These are phyloP conservation scores for Teleogryllus oceanicus DNA, from an alignment of 2,888 invertebrate species.

Conservation along the genomic window DNA sequence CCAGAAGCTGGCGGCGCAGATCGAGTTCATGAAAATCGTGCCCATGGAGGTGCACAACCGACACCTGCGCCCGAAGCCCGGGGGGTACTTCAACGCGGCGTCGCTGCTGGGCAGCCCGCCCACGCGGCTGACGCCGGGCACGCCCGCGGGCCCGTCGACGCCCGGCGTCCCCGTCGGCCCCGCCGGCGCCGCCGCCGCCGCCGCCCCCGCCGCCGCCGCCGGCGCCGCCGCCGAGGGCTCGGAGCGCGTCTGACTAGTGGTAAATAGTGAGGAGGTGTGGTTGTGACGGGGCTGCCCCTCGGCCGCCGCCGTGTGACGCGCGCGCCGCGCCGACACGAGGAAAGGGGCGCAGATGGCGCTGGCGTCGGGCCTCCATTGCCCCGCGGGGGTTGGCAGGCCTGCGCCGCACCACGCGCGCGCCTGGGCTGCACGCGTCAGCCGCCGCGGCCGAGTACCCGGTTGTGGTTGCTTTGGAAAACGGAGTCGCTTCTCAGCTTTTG, in stretches of 20 bases:
- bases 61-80: constrained; percentile 77
- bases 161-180: constrained; percentile 20
- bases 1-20: constrained; percentile 84
- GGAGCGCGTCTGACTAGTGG: constrained; percentile 47
- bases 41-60: constrained; percentile 91
- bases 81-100: constrained; percentile 64
- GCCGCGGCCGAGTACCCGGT: no score
- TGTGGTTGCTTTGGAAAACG: neutral
- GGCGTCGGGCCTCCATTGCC: no score
- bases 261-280: constrained; percentile 46
- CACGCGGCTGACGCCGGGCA: constrained; percentile 3
- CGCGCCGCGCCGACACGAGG: neutral
- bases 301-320: constrained; percentile 21
- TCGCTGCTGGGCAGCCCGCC: neutral
- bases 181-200: neutral
- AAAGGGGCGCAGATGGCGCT: no score
- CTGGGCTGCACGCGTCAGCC: no score
- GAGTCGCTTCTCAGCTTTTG: neutral
- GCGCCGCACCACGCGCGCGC: neutral
- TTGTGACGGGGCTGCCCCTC: constrained; percentile 38
- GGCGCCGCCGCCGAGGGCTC: constrained; percentile 35
- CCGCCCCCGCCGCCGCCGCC: constrained; percentile 20
- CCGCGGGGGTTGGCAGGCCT: neutral
- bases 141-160: neutral
- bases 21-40: constrained; percentile 90